A percentile compares a stretch with the other conserved stretches of the same genome.
phyloP scores from a whole-genome alignment of 2,113 vertebrate species.

The Elanus axillaris region DNA sequence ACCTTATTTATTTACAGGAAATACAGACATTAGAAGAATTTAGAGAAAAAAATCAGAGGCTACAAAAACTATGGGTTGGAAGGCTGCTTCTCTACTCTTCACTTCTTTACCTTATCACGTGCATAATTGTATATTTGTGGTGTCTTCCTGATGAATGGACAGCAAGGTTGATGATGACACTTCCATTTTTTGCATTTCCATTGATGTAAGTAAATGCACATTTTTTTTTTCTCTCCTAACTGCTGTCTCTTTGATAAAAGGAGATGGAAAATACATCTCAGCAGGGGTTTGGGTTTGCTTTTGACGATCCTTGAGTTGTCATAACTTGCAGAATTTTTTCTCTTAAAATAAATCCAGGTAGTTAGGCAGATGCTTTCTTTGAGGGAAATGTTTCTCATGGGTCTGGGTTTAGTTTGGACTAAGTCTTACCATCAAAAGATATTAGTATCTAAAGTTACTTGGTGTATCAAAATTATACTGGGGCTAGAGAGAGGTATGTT shows the following conservation, averaged over 20 bases:
- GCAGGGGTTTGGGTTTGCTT: neutral
- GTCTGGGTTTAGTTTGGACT: neutral
- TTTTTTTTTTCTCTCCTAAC: neutral
- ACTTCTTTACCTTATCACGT: slow-evolving; percentile 84
- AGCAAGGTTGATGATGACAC: slow-evolving; percentile 82
- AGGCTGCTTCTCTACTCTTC: slow-evolving; percentile 90
- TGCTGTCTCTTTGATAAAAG: neutral
- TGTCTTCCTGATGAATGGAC: slow-evolving; percentile 90
- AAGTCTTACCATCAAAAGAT: neutral
- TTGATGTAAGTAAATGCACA: slow-evolving; percentile 85
- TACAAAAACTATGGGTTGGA: slow-evolving; percentile 91
- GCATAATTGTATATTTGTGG: slow-evolving; percentile 89
- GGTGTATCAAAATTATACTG: neutral
- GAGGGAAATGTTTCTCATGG: neutral
- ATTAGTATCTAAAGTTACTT: neutral
- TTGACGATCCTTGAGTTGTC: neutral
- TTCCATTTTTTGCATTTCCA: slow-evolving; percentile 91
- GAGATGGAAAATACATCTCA: neutral
- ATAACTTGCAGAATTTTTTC: slow-evolving; percentile 5
- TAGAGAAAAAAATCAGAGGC: slow-evolving; percentile 91
- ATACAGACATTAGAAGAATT: slow-evolving; percentile 91
- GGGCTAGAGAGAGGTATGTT: neutral
- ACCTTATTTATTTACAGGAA: slow-evolving; percentile 77
- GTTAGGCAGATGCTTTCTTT: neutral
- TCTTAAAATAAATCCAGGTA: neutral